Evolutionary conservation across 2,113 vertebrate genomes (phyloP).

Genomic region (Anguilla rostrata): DNA sequence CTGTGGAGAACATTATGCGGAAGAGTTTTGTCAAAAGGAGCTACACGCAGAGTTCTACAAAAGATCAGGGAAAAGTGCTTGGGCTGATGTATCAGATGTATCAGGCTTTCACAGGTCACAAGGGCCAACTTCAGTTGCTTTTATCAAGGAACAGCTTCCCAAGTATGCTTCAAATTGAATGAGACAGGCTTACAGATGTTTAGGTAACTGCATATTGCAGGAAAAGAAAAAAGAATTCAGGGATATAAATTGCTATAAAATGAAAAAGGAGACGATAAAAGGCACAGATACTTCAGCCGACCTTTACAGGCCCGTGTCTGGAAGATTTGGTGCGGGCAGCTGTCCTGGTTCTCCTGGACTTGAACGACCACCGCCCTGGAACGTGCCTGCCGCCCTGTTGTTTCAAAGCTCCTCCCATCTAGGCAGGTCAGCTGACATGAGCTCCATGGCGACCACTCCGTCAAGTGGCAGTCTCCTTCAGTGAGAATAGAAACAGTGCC

Average conservation of each 20-base stretch:
- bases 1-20: background rate
- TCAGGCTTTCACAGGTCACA: too few relatives aligned
- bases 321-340: constrained; percentile 82
- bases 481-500: background rate
- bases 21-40: background rate
- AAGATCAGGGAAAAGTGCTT: background rate
- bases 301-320: constrained; percentile 89
- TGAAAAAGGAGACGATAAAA: background rate
- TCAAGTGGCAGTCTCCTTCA: constrained; percentile 91
- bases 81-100: background rate
- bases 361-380: constrained; percentile 84
- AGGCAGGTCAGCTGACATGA: constrained; percentile 91
- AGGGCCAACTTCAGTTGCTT: too few relatives aligned
- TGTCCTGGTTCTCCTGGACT: constrained; percentile 79
- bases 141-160: too few relatives aligned
- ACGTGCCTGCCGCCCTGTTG: constrained; percentile 81
- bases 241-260: too few relatives aligned
- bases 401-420: constrained; percentile 88
- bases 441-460: constrained; percentile 95
- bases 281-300: constrained; percentile 40
- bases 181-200: too few relatives aligned
- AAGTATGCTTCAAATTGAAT: too few relatives aligned
- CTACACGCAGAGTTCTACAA: background rate
- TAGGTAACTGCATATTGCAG: too few relatives aligned
- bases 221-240: too few relatives aligned